phyloP scores from a whole-genome alignment of 2,113 vertebrate species.

The Pycnonotus jocosus region DNA sequence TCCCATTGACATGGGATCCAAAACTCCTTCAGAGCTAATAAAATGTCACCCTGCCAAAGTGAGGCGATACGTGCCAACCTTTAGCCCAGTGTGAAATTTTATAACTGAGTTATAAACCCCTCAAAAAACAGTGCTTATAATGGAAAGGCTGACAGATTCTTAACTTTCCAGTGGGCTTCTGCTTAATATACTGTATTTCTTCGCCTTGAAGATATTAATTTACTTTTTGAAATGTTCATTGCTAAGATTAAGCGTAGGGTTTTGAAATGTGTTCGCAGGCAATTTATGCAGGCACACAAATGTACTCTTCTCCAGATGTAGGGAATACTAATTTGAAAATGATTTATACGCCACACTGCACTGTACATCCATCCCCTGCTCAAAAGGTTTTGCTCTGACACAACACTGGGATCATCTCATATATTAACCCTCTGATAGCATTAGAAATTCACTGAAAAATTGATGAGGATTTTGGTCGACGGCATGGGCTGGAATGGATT shows the following conservation, averaged over 20 bases:
- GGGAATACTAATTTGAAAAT: slow-evolving; percentile 79
- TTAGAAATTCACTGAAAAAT: slow-evolving; percentile 63
- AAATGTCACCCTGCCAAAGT: slow-evolving; percentile 67
- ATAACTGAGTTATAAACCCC: slow-evolving; percentile 75
- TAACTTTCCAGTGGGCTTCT: slow-evolving; percentile 75
- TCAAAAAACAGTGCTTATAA: slow-evolving; percentile 69
- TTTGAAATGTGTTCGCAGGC: slow-evolving; percentile 78
- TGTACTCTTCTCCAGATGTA: slow-evolving; percentile 72
- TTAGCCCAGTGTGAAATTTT: slow-evolving; percentile 73
- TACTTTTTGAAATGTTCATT: slow-evolving; percentile 80
- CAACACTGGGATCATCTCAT: slow-evolving; percentile 64
- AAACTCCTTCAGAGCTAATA: slow-evolving; percentile 71
- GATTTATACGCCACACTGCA: slow-evolving; percentile 54
- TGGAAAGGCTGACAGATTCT: slow-evolving; percentile 74
- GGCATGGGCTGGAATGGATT: slow-evolving; percentile 24
- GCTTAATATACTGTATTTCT: slow-evolving; percentile 77
- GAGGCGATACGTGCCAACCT: slow-evolving; percentile 65
- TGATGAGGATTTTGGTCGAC: slow-evolving; percentile 34
- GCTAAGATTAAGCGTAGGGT: slow-evolving; percentile 76
- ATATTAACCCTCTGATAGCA: slow-evolving; percentile 52
- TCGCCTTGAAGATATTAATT: slow-evolving; percentile 80
- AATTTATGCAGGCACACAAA: slow-evolving; percentile 78
- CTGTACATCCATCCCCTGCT: slow-evolving; percentile 70
- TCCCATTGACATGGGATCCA: slow-evolving; percentile 63
- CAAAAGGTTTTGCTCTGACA: slow-evolving; percentile 74